Evolutionary conservation across 1,140 invertebrate species (phyloP).

Genomic region (Yoshiicerus persimilis): DNA sequence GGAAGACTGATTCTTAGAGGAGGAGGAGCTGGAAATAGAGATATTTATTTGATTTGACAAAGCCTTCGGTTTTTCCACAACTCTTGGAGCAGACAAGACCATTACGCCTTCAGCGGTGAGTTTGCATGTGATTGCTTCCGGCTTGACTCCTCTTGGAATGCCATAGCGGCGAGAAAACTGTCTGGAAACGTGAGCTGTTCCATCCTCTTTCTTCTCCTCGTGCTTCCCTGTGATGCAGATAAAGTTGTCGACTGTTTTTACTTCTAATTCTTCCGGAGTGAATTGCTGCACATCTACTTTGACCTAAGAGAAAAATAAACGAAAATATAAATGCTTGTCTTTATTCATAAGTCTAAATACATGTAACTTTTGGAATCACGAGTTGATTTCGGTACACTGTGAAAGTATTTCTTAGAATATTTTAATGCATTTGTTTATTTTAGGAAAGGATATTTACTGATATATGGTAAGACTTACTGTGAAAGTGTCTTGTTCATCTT

Average conservation of each 20-base stretch:
- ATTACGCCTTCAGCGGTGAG: conserved; percentile 66
- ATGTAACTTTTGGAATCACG: background rate
- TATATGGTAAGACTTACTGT: background rate
- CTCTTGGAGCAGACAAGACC: conserved; percentile 61
- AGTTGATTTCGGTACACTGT: background rate
- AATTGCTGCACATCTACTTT: conserved; percentile 75
- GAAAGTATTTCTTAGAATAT: background rate
- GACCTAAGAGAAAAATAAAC: conserved; percentile 53
- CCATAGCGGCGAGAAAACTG: conserved; percentile 68
- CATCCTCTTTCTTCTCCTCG: conserved; percentile 65
- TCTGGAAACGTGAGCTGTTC: conserved; percentile 62
- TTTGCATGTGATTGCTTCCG: conserved; percentile 61
- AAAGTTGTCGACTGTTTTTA: conserved; percentile 70
- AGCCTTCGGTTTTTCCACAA: background rate
- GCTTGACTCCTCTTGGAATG: conserved; percentile 64
- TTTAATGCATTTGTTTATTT: background rate
- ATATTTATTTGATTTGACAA: background rate
- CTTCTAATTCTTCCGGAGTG: conserved; percentile 74
- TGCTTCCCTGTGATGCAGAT: conserved; percentile 70
- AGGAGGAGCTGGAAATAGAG: background rate
- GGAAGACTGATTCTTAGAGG: background rate
- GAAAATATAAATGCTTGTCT: no score
- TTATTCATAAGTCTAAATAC: no score
- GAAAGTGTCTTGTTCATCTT: background rate
- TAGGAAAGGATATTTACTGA: background rate